Conservation (phyloP, 2,797 vertebrate genomes). For the Onychomys arenicola region DNA sequence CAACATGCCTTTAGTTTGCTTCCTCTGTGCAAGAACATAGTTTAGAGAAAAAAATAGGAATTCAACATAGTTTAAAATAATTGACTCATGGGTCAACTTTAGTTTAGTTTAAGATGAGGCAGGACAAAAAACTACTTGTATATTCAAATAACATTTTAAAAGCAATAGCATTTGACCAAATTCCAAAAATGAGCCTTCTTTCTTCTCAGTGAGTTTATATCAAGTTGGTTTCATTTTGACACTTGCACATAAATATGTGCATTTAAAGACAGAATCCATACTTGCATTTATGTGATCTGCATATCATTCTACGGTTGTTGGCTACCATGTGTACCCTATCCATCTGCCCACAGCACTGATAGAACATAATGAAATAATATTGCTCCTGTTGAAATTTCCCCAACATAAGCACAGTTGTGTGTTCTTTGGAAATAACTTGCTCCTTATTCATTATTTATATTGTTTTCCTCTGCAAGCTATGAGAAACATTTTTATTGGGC, state of each 20-base stretch:
- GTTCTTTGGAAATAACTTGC: not conserved
- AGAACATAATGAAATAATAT: not conserved
- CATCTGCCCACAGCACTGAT: not conserved
- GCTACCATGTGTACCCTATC: not conserved
- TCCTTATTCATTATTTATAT: not conserved
- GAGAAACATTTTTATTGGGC: constrained; percentile 37
- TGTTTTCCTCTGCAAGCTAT: not conserved
- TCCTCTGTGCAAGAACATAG: not conserved
- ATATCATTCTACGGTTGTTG: not conserved
- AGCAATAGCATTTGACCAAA: not conserved
- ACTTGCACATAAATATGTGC: not conserved
- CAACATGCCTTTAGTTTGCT: not conserved
- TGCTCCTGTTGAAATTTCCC: not conserved
- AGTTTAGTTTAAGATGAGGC: not conserved
- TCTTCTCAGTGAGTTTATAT: not conserved
- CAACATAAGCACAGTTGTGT: not conserved
- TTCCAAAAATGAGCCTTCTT: not conserved
- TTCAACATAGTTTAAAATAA: not conserved
- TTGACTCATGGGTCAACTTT: not conserved
- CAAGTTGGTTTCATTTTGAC: constrained; percentile 2
- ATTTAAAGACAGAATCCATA: not conserved
- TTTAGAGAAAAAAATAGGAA: not conserved
- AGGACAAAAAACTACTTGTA: not conserved
- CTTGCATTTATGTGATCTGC: not conserved
- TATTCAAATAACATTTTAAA: not conserved